Conservation (phyloP, 1,140 invertebrate genomes). For the Bathynomus jamesi region DNA sequence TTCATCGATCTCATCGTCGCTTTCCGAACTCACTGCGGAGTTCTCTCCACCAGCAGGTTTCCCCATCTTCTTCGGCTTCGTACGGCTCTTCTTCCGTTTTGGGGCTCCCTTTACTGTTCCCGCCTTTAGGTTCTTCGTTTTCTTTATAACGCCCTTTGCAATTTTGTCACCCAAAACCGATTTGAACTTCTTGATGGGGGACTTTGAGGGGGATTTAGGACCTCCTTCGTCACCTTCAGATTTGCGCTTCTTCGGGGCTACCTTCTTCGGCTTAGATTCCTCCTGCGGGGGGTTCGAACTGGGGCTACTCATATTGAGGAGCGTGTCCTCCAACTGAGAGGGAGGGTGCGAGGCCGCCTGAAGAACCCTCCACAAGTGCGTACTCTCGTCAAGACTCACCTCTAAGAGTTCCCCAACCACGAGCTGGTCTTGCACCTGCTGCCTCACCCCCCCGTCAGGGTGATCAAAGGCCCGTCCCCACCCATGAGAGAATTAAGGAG, state of each 20-base stretch:
- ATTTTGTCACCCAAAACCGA: too few relatives aligned
- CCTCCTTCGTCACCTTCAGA: slow-evolving; percentile 39
- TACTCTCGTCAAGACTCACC: slow-evolving; percentile 71
- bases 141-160: slow-evolving; percentile 38
- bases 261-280: slow-evolving; percentile 37
- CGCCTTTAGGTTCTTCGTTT: slow-evolving; percentile 36
- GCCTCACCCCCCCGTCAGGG: slow-evolving; percentile 27
- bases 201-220: slow-evolving; percentile 41
- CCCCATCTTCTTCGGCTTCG: slow-evolving; percentile 43
- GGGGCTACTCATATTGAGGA: slow-evolving; percentile 1
- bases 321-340: background rate
- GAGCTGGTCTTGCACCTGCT: slow-evolving; percentile 74
- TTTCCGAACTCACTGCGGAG: slow-evolving; percentile 69
- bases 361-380: slow-evolving; percentile 75
- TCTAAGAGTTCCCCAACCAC: slow-evolving; percentile 87
- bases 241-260: slow-evolving; percentile 39
- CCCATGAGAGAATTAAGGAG: slow-evolving; percentile 21
- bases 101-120: slow-evolving; percentile 32
- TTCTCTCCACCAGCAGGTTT: slow-evolving; percentile 75
- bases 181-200: slow-evolving; percentile 23
- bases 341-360: slow-evolving; percentile 48
- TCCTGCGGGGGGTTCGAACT: slow-evolving; percentile 9
- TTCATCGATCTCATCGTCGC: slow-evolving; percentile 78
- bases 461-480: slow-evolving; percentile 22
- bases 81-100: slow-evolving; percentile 44